Conservation (phyloP, 1,140 invertebrate genomes). For the Hestina assimilis region DNA sequence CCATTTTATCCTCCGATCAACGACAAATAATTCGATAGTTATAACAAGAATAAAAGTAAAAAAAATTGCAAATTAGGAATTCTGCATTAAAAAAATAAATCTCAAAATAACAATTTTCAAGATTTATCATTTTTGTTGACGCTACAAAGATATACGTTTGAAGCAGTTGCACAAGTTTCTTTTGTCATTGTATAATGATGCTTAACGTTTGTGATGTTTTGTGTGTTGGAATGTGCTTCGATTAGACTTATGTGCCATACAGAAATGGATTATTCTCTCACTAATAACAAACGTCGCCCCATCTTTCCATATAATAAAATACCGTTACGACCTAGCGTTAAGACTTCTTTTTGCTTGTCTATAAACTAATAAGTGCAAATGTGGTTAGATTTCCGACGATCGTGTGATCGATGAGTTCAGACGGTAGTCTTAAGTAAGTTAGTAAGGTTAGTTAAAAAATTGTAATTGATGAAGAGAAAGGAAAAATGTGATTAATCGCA, state of each 20-base stretch:
- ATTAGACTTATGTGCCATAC: constrained; percentile 60
- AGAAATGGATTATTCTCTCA: constrained; percentile 53
- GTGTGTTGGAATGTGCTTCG: constrained; percentile 60
- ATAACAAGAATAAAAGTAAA: too few relatives aligned
- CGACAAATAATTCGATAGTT: too few relatives aligned
- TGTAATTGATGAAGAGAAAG: constrained; percentile 44
- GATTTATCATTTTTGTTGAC: constrained; percentile 42
- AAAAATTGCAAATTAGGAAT: too few relatives aligned
- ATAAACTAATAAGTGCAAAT: constrained; percentile 35
- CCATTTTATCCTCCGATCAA: too few relatives aligned
- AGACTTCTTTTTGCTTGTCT: constrained; percentile 25
- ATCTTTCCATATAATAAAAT: constrained; percentile 7
- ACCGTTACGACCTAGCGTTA: constrained; percentile 22
- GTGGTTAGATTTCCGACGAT: constrained; percentile 36
- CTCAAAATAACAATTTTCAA: too few relatives aligned
- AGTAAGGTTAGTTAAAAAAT: constrained; percentile 40
- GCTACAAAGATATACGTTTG: constrained; percentile 57
- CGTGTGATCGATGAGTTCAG: constrained; percentile 49
- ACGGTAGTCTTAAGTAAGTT: constrained; percentile 27
- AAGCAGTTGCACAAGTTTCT: constrained; percentile 73
- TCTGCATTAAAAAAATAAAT: not conserved
- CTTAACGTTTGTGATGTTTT: constrained; percentile 68
- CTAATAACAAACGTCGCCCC: constrained; percentile 30
- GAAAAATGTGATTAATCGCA: constrained; percentile 15
- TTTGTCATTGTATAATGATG: constrained; percentile 76